phyloP scores from a whole-genome alignment of 2,797 vertebrate genomes.

The Astyanax mexicanus region DNA sequence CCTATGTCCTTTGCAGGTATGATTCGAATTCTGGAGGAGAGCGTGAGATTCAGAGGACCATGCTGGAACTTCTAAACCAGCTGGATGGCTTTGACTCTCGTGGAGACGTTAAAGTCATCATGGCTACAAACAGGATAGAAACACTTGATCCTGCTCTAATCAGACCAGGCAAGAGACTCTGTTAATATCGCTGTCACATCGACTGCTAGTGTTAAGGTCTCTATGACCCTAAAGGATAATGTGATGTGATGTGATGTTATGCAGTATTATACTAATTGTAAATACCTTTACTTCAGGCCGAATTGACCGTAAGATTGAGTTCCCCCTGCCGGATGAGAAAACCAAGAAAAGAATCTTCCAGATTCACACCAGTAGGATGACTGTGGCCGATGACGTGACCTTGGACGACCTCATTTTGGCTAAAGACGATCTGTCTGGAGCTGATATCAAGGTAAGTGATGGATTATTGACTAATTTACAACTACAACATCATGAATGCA shows the following conservation, averaged over 20 bases:
- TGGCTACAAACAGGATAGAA: constrained; percentile 97
- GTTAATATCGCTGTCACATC: no score
- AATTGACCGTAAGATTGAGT: constrained; percentile 97
- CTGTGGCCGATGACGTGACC: constrained; percentile 89
- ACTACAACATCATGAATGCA: no score
- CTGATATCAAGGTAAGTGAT: constrained; percentile 82
- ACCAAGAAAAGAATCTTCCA: constrained; percentile 96
- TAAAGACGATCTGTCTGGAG: constrained; percentile 96
- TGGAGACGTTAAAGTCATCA: constrained; percentile 96
- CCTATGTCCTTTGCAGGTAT: constrained; percentile 77
- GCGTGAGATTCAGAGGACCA: constrained; percentile 94
- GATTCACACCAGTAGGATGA: constrained; percentile 98
- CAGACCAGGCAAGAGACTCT: constrained; percentile 84
- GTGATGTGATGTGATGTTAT: no score
- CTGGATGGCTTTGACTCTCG: constrained; percentile 95
- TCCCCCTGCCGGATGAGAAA: constrained; percentile 94
- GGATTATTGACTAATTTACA: no score
- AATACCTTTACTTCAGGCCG: constrained; percentile 21
- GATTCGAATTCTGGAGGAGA: constrained; percentile 97
- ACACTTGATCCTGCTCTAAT: constrained; percentile 96
- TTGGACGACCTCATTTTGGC: constrained; percentile 96
- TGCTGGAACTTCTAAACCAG: constrained; percentile 96
- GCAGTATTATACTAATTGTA: not conserved
- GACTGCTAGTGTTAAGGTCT: no score
- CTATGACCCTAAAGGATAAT: no score